Evolutionary conservation across 35 echinoderm and acorn worm species (phyloP).

Genomic region (Eucidaris tribuloides): DNA sequence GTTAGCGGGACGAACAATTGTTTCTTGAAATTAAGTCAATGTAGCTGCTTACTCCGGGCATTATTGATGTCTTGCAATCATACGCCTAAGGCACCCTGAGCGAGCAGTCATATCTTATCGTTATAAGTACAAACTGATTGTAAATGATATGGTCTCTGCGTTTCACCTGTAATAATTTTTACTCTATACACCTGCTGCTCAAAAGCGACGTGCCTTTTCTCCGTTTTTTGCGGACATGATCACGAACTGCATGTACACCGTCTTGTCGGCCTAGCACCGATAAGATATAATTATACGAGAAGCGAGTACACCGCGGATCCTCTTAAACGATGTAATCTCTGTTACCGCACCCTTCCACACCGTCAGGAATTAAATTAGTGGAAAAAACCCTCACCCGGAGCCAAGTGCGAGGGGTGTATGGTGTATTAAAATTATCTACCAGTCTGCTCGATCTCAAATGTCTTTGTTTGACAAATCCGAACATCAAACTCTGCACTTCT

Average conservation of each 20-base stretch:
- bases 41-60: constrained; percentile 15
- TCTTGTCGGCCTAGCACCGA: not conserved
- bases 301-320: not conserved
- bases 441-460: not conserved
- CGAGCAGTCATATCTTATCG: constrained; percentile 20
- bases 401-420: not conserved
- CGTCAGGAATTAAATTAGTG: constrained; percentile 16
- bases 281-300: constrained; percentile 4
- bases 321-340: constrained; percentile 24
- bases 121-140: not conserved
- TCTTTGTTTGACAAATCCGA: constrained; percentile 27
- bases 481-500: constrained; percentile 12
- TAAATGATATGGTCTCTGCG: constrained; percentile 8
- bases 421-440: not conserved
- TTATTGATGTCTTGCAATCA: constrained; percentile 17
- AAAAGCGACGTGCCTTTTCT: constrained; percentile 17
- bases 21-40: constrained; percentile 17
- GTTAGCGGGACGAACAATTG: constrained; percentile 16
- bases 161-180: constrained; percentile 33
- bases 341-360: not conserved
- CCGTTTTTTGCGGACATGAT: not conserved
- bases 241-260: not conserved
- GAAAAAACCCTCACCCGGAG: not conserved
- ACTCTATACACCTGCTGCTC: constrained; percentile 3
- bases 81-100: constrained; percentile 3